Evolutionary conservation across 1,140 invertebrate species (phyloP).

Genomic region (Drosophila nannoptera): DNA sequence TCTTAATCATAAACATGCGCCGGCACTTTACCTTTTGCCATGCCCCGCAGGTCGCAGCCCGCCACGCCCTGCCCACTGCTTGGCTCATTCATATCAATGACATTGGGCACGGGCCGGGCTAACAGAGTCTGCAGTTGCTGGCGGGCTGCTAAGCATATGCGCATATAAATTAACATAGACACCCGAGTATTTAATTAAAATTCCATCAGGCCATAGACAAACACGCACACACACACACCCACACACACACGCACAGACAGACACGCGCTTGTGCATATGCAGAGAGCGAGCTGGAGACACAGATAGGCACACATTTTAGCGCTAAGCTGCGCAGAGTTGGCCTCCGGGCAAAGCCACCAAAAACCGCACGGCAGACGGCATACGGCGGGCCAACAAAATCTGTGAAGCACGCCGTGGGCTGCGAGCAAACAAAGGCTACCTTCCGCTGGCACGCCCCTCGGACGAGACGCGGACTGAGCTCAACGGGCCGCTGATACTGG

Average conservation of each 20-base stretch:
- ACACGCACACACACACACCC: constrained; percentile 32
- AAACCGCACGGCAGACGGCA: constrained; percentile 58
- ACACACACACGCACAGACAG: constrained; percentile 27
- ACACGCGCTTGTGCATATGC: constrained; percentile 9
- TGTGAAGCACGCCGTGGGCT: constrained; percentile 54
- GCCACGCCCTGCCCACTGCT: background rate
- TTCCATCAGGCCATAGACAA: constrained; percentile 64
- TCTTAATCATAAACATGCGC: constrained; percentile 77
- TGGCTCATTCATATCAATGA: constrained; percentile 54
- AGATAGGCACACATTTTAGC: constrained; percentile 64
- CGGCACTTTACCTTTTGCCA: constrained; percentile 54
- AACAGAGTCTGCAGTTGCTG: constrained; percentile 1
- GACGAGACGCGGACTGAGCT: constrained; percentile 2
- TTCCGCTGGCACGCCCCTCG: constrained; percentile 12
- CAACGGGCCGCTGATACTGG: background rate
- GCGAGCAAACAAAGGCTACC: constrained; percentile 59
- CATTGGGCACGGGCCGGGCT: constrained; percentile 10
- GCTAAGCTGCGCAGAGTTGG: constrained; percentile 54
- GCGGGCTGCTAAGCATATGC: constrained; percentile 69
- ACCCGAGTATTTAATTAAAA: constrained; percentile 77
- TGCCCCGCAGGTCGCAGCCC: background rate
- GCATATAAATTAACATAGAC: constrained; percentile 78
- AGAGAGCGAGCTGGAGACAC: background rate
- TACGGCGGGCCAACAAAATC: constrained; percentile 42
- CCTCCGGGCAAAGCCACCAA: constrained; percentile 63